Evolutionary conservation across 2,888 invertebrate genomes (phyloP).

Genomic region (Scaptomyza flava): DNA sequence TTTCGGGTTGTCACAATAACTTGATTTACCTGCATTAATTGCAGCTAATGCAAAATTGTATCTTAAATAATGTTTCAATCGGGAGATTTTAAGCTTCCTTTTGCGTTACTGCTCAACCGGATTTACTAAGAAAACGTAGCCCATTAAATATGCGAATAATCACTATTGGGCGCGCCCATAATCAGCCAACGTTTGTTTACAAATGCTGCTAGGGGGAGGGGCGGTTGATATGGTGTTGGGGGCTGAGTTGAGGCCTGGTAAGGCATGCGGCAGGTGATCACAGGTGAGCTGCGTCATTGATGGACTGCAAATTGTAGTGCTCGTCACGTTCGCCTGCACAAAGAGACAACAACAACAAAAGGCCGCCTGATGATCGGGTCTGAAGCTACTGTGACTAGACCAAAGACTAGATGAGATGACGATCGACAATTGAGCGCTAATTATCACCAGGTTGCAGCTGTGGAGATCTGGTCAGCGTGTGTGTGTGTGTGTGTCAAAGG

Average conservation of each 20-base stretch:
- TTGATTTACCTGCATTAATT: too few relatives aligned
- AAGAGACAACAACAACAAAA: slow-evolving; percentile 14
- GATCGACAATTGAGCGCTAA: slow-evolving; percentile 77
- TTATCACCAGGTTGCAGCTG: slow-evolving; percentile 59
- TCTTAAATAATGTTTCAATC: background rate
- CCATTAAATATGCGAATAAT: slow-evolving; percentile 55
- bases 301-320: slow-evolving; percentile 69
- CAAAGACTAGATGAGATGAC: slow-evolving; percentile 38
- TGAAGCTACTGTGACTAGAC: slow-evolving; percentile 9
- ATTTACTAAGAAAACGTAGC: slow-evolving; percentile 23
- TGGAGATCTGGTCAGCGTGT: background rate
- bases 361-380: slow-evolving; percentile 12
- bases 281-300: slow-evolving; percentile 54
- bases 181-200: slow-evolving; percentile 50
- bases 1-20: too few relatives aligned
- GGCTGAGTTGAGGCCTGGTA: background rate
- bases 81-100: background rate
- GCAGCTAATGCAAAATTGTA: too few relatives aligned
- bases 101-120: slow-evolving; percentile 20
- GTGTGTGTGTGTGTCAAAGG: slow-evolving; percentile 51
- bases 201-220: background rate
- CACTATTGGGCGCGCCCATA: slow-evolving; percentile 56
- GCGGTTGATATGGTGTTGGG: background rate
- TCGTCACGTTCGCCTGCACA: slow-evolving; percentile 60
- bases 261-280: slow-evolving; percentile 44